Conservation (phyloP, 2,113 vertebrate species). For the Malurus melanocephalus region DNA sequence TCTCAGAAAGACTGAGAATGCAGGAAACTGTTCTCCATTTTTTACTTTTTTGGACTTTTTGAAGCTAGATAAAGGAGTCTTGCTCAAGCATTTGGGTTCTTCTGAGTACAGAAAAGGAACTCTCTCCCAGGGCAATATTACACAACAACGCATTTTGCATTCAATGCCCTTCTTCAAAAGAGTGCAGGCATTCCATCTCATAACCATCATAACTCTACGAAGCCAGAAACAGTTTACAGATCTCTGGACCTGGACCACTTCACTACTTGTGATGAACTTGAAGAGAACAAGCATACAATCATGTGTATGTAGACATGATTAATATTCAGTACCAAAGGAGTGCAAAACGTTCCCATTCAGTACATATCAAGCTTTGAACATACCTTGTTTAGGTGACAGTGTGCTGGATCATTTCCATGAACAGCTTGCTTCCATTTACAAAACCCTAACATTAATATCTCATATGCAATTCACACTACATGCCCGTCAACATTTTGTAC, state of each 20-base stretch:
- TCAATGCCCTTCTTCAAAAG: neutral
- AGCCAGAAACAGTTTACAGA: neutral
- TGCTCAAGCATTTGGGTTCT: neutral
- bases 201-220: neutral
- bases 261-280: neutral
- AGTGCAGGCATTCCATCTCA: neutral
- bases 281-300: neutral
- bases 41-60: neutral
- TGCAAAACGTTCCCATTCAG: neutral
- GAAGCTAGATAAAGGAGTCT: neutral
- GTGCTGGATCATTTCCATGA: neutral
- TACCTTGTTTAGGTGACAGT: neutral
- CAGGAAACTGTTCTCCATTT: neutral
- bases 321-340: neutral
- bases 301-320: accelerated
- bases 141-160: neutral
- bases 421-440: neutral
- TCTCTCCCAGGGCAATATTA: neutral
- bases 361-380: neutral
- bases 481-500: neutral
- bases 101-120: neutral
- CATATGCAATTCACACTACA: neutral
- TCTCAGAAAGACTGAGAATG: neutral
- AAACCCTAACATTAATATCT: neutral
- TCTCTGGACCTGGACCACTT: neutral